Base-by-base conservation (phyloP, 2,888 invertebrate genomes). In the Pristionchus maxplancki region DNA sequence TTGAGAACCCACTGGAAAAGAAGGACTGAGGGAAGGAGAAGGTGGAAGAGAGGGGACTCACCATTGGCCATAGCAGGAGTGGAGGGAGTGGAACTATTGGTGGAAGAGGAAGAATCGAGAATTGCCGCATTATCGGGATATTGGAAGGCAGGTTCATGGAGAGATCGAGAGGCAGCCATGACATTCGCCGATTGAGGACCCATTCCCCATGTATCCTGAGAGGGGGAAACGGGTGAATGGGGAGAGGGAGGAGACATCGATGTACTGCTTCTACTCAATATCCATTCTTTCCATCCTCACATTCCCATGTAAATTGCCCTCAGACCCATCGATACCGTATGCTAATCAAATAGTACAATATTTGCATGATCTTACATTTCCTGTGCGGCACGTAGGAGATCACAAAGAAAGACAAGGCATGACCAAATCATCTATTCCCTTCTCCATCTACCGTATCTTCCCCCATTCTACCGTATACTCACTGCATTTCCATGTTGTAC, bases 21-120 rank as follows among this genome's bases (percentile, higher is more conserved):
- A n/a, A n/a, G n/a, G n/a, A n/a, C n/a, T n/a, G n/a, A 31, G 31
- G 20, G 31, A 67, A 20, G 67, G 1, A 67, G 67, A 4, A 1
- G n/a, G n/a, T 62, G 15, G 6, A 3, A 34, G 67, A 15, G 31
- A 15, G 2, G 44, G 20, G n/a, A 50, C 86, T 87, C 20, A 87
- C 86, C 71, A 88, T 84, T 85, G 31, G 90, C 90, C 87, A 92
- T 44, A 17, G 92, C 94, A 50, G 94, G 94, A 48, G 94, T 94
- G 34, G 93, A 93, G 5, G 94, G 94, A 17, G 94, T 92, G 31
- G 94, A 94, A 89, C 94, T 94, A 78, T 93, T 94, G 15, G 94
- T 93, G 6, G 94, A 94, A 4, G 92, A 92, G 2, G 93, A 93
- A 24, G 93, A 93, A 86, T 93, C 93, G 50, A 90, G 91, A 24